Conservation (phyloP, 2,797 vertebrate species). For the Xiphorhynchus erythropygius region DNA sequence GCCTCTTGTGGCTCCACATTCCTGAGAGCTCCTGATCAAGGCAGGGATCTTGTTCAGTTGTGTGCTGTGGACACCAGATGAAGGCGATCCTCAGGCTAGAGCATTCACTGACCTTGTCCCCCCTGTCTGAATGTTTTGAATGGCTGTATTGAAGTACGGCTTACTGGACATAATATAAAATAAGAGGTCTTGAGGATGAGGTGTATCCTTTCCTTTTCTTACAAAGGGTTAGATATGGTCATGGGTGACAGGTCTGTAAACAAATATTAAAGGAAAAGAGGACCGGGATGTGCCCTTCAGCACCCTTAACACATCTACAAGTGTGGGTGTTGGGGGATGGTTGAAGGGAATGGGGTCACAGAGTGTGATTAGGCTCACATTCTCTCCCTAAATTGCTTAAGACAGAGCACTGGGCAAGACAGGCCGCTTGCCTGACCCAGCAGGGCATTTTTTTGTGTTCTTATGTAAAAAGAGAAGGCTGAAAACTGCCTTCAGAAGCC, state of each 20-base stretch:
- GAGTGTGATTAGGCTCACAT: not conserved
- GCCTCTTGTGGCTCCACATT: not conserved
- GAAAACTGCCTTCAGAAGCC: not conserved
- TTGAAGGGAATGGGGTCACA: not conserved
- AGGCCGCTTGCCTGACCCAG: not conserved
- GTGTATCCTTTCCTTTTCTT: not conserved
- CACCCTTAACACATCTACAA: not conserved
- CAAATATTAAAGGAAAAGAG: not conserved
- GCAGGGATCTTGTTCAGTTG: not conserved
- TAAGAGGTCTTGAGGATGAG: not conserved
- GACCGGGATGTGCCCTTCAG: not conserved
- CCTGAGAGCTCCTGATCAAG: not conserved
- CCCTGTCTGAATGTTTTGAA: not conserved
- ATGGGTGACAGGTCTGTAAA: not conserved
- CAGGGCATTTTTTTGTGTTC: not conserved
- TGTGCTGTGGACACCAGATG: fast-evolving
- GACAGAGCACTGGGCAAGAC: not conserved
- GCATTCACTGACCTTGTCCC: not conserved
- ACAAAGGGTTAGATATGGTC: not conserved
- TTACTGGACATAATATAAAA: not conserved
- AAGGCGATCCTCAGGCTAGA: not conserved
- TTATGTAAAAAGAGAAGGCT: not conserved
- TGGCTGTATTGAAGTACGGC: not conserved
- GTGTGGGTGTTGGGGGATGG: not conserved
- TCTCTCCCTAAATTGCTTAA: not conserved